Conservation (phyloP, 1,140 invertebrate genomes). For the Drosophila seguyi region DNA sequence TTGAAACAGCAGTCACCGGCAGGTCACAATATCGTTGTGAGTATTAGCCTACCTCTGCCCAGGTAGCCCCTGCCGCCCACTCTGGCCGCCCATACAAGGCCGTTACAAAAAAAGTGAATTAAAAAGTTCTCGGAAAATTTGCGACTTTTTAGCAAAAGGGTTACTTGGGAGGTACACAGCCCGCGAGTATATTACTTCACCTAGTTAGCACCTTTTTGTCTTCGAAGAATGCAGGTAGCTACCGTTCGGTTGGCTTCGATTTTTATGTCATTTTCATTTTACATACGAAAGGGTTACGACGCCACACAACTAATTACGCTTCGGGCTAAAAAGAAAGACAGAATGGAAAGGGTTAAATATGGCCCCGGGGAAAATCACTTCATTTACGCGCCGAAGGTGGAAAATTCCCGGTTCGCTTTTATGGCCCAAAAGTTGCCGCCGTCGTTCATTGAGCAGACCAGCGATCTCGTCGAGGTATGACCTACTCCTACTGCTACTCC, state of each 20-base stretch:
- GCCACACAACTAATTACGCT: conserved; percentile 73
- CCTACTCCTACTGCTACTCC: conserved; percentile 3
- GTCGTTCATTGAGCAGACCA: conserved; percentile 64
- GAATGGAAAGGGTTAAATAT: conserved; percentile 65
- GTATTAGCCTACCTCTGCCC: conserved; percentile 4
- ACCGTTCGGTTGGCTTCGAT: conserved; percentile 23
- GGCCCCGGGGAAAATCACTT: conserved; percentile 69
- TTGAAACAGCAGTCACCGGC: conserved; percentile 65
- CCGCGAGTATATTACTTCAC: conserved; percentile 13
- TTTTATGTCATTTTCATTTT: conserved; percentile 68
- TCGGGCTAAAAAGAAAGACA: conserved; percentile 56
- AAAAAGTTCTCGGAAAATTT: conserved; percentile 49
- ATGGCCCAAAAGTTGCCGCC: conserved; percentile 68
- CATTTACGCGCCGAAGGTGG: conserved; percentile 63
- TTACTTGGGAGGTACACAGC: conserved; percentile 12
- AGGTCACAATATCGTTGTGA: conserved; percentile 5
- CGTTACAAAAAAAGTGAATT: conserved; percentile 44
- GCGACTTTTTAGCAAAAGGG: conserved; percentile 71
- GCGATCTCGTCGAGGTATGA: not conserved
- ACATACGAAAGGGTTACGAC: conserved; percentile 53
- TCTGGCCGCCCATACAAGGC: conserved; percentile 43
- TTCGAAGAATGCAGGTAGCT: conserved; percentile 72
- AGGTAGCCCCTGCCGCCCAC: conserved; percentile 25
- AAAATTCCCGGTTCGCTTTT: conserved; percentile 65
- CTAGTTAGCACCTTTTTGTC: conserved; percentile 82